Base-by-base conservation (phyloP, 2,113 vertebrate species). In the Fregetta grallaria region DNA sequence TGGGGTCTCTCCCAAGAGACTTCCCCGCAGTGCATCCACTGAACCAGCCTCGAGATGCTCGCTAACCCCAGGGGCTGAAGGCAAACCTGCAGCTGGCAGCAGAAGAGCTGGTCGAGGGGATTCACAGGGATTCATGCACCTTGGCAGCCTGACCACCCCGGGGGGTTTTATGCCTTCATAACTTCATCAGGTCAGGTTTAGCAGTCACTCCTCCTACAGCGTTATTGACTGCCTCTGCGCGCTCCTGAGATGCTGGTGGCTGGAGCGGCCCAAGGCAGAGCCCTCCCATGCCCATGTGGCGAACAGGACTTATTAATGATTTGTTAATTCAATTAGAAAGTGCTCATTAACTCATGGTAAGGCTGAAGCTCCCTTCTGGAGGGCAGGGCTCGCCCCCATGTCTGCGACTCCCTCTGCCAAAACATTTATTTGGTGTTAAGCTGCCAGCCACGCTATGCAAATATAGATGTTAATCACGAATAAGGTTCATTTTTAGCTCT, bases 261-360 rank as follows among this genome's bases (percentile, higher is more conserved):
- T 47, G 30, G 27, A 81, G 90, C 84, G 61, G 90, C 88, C 83
- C 80, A 61, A 53, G 79, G 92, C 86, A 73, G 63, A 94, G 82
- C 63, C 23, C 36, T 83, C 50, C 88, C 74, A 79, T 72, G 81
- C 84, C 84, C 92, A 79, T 77, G 66, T 93, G 90, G 56, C 0
- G 0, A 72, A 56, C 27, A 32, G 70, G 70, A 72, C 66, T 93
- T 72, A 77, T 90, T 93, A 96, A 96, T 79, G 92, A 88, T 92
- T 95, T 78, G 72, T 89, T 97, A 91, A 96, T 96, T 96, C 91
- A 96, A 95, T 95, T 90, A 94, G 61, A 72, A 90, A 92, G 66
- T 7, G 20, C 71, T 92, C 3, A 4, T 95, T 93, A 88, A 88
- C 81, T 73, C 49, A 10, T 29, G 47, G 30, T 0, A 1, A 76